Conservation (phyloP, 2,797 vertebrate species). For the Decapterus maruadsi region DNA sequence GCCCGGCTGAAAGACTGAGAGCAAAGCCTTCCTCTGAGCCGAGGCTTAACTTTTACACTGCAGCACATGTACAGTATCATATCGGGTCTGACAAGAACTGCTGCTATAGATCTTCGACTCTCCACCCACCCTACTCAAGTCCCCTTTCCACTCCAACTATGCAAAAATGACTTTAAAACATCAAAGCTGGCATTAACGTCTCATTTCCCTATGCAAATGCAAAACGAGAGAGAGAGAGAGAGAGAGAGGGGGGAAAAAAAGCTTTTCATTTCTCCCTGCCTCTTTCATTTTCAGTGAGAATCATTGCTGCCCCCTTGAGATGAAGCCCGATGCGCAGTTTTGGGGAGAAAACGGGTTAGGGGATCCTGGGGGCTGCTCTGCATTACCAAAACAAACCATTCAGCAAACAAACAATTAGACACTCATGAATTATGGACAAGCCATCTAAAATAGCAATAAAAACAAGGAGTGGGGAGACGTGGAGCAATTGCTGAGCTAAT, state of each 20-base stretch:
- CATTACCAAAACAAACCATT: constrained; percentile 87
- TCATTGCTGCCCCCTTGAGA: constrained; percentile 78
- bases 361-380: constrained; percentile 78
- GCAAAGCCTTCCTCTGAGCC: constrained; percentile 32
- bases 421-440: constrained; percentile 87
- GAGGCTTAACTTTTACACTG: constrained; percentile 48
- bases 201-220: constrained; percentile 78
- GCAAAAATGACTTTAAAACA: constrained; percentile 71
- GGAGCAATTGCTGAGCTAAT: constrained; percentile 72
- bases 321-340: constrained; percentile 71
- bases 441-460: constrained; percentile 78
- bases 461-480: constrained; percentile 70
- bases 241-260: constrained; percentile 27
- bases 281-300: constrained; percentile 76
- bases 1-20: constrained; percentile 20
- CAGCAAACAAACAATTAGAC: constrained; percentile 87
- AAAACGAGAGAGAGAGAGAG: constrained; percentile 50
- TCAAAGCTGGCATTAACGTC: constrained; percentile 78
- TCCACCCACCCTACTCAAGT: constrained; percentile 47
- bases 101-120: constrained; percentile 39
- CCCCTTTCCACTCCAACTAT: constrained; percentile 58
- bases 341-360: constrained; percentile 70
- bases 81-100: constrained; percentile 51
- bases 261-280: constrained; percentile 59
- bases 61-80: constrained; percentile 28